Conservation (phyloP, 2,888 invertebrate species). For the Scaptomyza flava region DNA sequence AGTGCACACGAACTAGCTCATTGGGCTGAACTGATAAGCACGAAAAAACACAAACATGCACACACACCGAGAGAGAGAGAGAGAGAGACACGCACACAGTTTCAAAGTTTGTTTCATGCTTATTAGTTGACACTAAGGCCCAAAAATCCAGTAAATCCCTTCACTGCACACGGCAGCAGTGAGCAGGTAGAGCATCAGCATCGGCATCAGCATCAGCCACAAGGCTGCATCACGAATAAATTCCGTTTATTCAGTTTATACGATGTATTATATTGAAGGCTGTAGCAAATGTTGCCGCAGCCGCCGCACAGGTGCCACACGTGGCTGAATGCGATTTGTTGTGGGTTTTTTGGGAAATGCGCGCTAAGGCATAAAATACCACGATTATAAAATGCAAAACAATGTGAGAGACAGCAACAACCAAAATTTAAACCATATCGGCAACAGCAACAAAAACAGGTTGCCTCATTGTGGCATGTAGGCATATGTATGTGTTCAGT, state of each 20-base stretch:
- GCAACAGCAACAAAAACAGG: constrained; percentile 22
- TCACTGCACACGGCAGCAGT: constrained; percentile 18
- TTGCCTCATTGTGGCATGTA: constrained; percentile 11
- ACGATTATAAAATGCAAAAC: constrained; percentile 62
- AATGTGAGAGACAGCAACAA: constrained; percentile 27
- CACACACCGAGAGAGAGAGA: not conserved
- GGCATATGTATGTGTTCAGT: not conserved
- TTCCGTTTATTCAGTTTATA: constrained; percentile 31
- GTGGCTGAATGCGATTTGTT: constrained; percentile 47
- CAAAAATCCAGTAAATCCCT: constrained; percentile 36
- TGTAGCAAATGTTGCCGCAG: constrained; percentile 27
- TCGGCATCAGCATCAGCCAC: not conserved
- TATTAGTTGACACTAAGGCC: constrained; percentile 45
- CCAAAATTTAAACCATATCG: not conserved
- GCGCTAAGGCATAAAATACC: constrained; percentile 64
- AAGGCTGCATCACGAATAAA: constrained; percentile 30
- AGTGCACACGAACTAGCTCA: constrained; percentile 44
- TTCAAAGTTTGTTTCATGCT: constrained; percentile 40
- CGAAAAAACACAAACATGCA: constrained; percentile 1
- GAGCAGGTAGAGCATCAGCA: not conserved
- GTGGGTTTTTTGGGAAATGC: constrained; percentile 43
- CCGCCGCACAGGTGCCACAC: constrained; percentile 51
- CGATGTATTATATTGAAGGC: constrained; percentile 35
- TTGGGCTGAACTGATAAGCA: constrained; percentile 26
- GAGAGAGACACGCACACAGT: not conserved